phyloP scores from a whole-genome alignment of 2,797 vertebrate genomes.

The Selene dorsalis region DNA sequence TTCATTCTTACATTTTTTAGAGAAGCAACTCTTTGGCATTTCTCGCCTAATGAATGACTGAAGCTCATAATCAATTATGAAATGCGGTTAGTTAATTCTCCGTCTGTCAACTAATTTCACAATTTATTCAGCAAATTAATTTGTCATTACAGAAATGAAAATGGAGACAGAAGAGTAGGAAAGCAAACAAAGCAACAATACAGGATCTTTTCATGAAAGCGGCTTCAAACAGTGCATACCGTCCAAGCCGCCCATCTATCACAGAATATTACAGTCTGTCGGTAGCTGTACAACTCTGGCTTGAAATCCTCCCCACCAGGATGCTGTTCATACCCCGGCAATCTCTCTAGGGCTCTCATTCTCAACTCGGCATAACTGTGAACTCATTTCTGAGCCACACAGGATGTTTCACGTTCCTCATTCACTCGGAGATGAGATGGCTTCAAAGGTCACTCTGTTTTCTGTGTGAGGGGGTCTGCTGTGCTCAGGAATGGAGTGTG shows the following conservation, averaged over 20 bases:
- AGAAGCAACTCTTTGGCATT: neutral
- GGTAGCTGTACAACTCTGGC: slow-evolving; percentile 25
- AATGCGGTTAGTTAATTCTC: neutral
- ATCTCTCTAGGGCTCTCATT: slow-evolving; percentile 65
- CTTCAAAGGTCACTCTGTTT: slow-evolving; percentile 73
- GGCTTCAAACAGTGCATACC: slow-evolving; percentile 2
- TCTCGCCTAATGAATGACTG: neutral
- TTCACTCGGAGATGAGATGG: slow-evolving; percentile 71
- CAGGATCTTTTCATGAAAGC: slow-evolving; percentile 5
- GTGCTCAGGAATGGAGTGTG: slow-evolving; percentile 20
- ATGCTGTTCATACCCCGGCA: slow-evolving; percentile 47
- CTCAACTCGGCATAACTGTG: slow-evolving; percentile 58
- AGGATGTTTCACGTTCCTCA: slow-evolving; percentile 64
- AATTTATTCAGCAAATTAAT: neutral
- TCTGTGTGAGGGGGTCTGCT: slow-evolving; percentile 33
- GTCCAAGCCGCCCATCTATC: slow-evolving; percentile 21
- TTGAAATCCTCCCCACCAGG: slow-evolving; percentile 43
- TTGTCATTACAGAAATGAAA: slow-evolving; percentile 5
- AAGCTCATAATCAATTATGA: neutral
- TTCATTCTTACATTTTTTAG: neutral
- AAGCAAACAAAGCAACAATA: neutral
- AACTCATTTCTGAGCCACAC: slow-evolving; percentile 75
- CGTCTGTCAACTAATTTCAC: slow-evolving; percentile 2
- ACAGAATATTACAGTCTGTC: slow-evolving; percentile 40
- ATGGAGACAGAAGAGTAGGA: neutral